Evolutionary conservation across 2,888 invertebrate genomes (phyloP), one percentile per base, ranked within the genome.

Genomic region (Lymantria monacha): DNA sequence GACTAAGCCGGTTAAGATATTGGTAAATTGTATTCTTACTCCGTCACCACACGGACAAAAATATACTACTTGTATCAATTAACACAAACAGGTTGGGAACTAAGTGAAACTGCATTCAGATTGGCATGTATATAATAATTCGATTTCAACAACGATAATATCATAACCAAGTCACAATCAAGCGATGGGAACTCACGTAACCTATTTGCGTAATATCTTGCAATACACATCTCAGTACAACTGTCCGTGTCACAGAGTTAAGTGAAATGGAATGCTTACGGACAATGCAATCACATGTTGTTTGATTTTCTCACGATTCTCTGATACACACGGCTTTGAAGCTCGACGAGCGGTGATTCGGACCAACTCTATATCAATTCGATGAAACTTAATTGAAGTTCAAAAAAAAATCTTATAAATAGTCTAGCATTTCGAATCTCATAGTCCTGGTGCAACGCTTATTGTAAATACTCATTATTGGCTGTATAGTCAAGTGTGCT

Each of bases 251-350:
- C 64, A 63, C 61, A 68, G 56, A 55, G 69, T 60, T 72, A 70
- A 76, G 69, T 74, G 79, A 77, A 81, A 82, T 78, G 75, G 79
- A 79, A 81, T 81, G 75, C 74, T 60, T 36, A 42, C 42, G 52
- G 45, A 58, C 50, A 61, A 64, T 46, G 46, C 66, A 70, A 71
- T 72, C 64, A 14, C 47, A 11, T 47, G 73, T 73, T 76, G 78
- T 81, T 79, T 79, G 77, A 83, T 81, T 79, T 84, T 84, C 84
- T 74, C 82, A 80, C 79, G 74, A 72, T 53, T 75, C 74, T 13
- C 44, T 14, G 57, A 69, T n/a, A n/a, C 63, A 60, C 50, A 66
- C 64, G 43, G 64, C 15, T 33, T 48, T 30, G 42, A 33, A 15
- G 50, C 52, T 56, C 57, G 49, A 36, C 62, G 43, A 61, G 48